These are phyloP conservation scores for Sphinx pinastri DNA, from an alignment of 2,888 invertebrate genomes.

Conservation along the genomic window DNA sequence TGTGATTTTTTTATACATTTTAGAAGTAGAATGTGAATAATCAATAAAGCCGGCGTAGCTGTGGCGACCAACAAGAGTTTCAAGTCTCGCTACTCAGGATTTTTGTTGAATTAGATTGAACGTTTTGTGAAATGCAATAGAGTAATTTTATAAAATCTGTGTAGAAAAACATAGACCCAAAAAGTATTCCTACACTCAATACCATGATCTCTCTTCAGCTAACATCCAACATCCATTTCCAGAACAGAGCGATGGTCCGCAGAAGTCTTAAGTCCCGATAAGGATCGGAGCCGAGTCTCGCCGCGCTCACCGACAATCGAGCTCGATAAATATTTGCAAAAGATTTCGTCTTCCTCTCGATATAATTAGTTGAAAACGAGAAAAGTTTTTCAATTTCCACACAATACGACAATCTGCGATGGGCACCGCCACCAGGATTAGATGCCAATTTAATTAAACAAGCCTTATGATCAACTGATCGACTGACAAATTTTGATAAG, in stretches of 20 bases:
- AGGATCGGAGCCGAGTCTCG: constrained; percentile 29
- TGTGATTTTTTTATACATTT: background rate
- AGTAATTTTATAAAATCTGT: too few relatives aligned
- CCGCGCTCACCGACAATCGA: constrained; percentile 44
- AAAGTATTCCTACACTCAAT: too few relatives aligned
- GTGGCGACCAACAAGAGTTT: too few relatives aligned
- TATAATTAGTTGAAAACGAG: constrained; percentile 75
- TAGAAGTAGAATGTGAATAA: background rate
- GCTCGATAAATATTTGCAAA: constrained; percentile 74
- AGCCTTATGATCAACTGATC: constrained; percentile 48
- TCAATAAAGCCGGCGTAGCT: too few relatives aligned
- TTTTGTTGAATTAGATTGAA: too few relatives aligned
- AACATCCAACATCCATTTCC: too few relatives aligned
- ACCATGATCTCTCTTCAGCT: too few relatives aligned
- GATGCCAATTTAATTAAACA: constrained; percentile 66
- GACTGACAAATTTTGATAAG: constrained; percentile 30
- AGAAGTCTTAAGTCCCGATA: constrained; percentile 30
- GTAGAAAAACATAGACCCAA: too few relatives aligned
- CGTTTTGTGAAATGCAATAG: too few relatives aligned
- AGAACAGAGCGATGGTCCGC: background rate
- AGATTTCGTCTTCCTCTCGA: constrained; percentile 66
- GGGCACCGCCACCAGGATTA: constrained; percentile 51
- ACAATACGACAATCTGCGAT: constrained; percentile 59
- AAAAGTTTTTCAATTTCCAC: constrained; percentile 79
- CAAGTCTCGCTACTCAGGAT: too few relatives aligned